Evolutionary conservation across 2,888 invertebrate species (phyloP).

Genomic region (Tipula confusa): DNA sequence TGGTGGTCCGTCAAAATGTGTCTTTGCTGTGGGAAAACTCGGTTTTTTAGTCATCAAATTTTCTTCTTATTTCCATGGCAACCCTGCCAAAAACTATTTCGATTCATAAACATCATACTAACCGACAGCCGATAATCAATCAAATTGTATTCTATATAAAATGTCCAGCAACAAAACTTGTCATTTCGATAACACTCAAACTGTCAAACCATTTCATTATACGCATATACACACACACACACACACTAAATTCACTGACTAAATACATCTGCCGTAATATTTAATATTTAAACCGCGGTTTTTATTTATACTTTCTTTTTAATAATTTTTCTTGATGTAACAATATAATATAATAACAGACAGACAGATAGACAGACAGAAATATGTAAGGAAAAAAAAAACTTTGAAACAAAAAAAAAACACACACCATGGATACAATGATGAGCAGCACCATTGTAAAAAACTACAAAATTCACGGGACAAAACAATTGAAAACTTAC

Average conservation of each 20-base stretch:
- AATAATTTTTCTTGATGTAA: not conserved
- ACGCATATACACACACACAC: too few relatives aligned
- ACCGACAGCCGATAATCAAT: not conserved
- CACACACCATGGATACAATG: constrained; percentile 5
- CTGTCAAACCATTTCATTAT: not conserved
- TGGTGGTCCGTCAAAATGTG: too few relatives aligned
- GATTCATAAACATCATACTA: too few relatives aligned
- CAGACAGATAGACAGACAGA: not conserved
- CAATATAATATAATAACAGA: not conserved
- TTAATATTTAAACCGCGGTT: not conserved
- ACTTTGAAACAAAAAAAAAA: not conserved
- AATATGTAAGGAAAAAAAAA: not conserved
- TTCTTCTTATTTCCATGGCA: too few relatives aligned
- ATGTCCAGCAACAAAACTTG: not conserved
- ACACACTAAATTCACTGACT: too few relatives aligned
- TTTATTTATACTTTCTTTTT: constrained; percentile 8
- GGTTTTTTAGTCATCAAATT: too few relatives aligned
- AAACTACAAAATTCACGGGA: not conserved
- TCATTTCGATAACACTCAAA: not conserved
- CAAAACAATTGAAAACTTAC: constrained; percentile 4
- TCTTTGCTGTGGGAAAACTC: too few relatives aligned
- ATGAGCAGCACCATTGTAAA: constrained; percentile 9
- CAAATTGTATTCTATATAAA: too few relatives aligned
- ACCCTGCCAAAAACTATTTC: too few relatives aligned
- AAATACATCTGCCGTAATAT: not conserved